Conservation (phyloP, 2,888 invertebrate genomes). For the Eristalis intricaria region DNA sequence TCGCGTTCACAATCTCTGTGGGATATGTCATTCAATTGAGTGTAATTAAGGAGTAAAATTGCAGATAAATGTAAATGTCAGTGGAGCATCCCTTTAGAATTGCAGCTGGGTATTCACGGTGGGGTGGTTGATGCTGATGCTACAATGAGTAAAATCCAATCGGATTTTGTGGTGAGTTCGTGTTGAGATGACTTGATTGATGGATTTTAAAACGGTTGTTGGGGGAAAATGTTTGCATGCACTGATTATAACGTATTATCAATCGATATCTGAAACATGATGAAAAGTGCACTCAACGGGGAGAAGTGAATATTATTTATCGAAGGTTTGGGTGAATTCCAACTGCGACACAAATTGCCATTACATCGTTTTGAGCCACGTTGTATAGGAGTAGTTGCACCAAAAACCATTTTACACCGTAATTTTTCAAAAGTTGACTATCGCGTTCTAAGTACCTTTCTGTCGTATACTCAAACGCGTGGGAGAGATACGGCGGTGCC, state of each 20-base stretch:
- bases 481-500: too few species aligned
- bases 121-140: conserved; percentile 34
- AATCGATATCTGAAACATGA: too few species aligned
- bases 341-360: too few species aligned
- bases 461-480: too few species aligned
- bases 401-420: too few species aligned
- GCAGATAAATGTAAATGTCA: conserved; percentile 30
- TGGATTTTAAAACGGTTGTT: conserved; percentile 17
- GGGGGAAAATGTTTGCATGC: background rate
- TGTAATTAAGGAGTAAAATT: conserved; percentile 50
- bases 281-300: too few species aligned
- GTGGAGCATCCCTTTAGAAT: background rate
- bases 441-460: too few species aligned
- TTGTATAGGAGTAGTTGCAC: too few species aligned
- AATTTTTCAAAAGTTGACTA: too few species aligned
- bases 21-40: conserved; percentile 20
- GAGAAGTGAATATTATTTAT: too few species aligned
- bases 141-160: conserved; percentile 50
- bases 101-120: background rate
- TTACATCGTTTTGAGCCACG: too few species aligned
- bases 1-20: background rate
- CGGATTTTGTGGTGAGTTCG: background rate
- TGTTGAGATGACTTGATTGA: conserved; percentile 32
- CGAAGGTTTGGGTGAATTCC: too few species aligned
- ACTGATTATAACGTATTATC: background rate